Conservation (phyloP, 1,140 invertebrate genomes). For the Zophobas morio region DNA sequence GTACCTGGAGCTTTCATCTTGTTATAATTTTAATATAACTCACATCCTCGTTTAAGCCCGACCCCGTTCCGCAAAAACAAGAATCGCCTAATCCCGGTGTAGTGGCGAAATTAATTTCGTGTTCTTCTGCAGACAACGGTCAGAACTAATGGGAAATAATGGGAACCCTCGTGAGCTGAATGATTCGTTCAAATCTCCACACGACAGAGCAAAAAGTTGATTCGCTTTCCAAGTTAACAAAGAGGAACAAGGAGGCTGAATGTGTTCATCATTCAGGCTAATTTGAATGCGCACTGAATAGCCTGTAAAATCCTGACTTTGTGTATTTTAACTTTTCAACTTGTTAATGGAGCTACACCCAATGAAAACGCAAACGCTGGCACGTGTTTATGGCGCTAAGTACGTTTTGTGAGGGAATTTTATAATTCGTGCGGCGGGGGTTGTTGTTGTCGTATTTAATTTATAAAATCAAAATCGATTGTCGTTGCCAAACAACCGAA, state of each 20-base stretch:
- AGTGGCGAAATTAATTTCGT: background rate
- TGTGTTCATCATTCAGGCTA: conserved; percentile 29
- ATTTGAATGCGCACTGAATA: conserved; percentile 34
- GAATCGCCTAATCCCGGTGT: background rate
- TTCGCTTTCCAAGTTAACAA: background rate
- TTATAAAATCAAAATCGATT: too few relatives aligned
- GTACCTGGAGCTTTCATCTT: conserved; percentile 31
- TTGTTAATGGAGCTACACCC: conserved; percentile 31
- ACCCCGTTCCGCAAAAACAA: background rate
- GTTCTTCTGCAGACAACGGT: conserved; percentile 3
- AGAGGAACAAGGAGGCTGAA: conserved; percentile 15
- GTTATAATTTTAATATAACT: conserved; percentile 36
- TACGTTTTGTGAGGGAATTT: conserved; percentile 23
- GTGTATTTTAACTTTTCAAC: conserved; percentile 41
- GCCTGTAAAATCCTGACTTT: conserved; percentile 24
- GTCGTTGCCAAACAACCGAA: too few relatives aligned
- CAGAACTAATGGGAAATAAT: conserved; percentile 5
- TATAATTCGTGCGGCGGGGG: background rate
- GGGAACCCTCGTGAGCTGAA: conserved; percentile 1
- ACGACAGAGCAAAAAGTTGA: conserved; percentile 9
- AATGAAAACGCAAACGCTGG: conserved; percentile 37
- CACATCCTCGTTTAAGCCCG: conserved; percentile 25
- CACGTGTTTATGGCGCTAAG: conserved; percentile 34
- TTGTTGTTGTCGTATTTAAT: too few relatives aligned
- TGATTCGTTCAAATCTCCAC: conserved; percentile 13